Evolutionary conservation across 1,140 invertebrate species (phyloP).

Genomic region (Procambarus clarkii): DNA sequence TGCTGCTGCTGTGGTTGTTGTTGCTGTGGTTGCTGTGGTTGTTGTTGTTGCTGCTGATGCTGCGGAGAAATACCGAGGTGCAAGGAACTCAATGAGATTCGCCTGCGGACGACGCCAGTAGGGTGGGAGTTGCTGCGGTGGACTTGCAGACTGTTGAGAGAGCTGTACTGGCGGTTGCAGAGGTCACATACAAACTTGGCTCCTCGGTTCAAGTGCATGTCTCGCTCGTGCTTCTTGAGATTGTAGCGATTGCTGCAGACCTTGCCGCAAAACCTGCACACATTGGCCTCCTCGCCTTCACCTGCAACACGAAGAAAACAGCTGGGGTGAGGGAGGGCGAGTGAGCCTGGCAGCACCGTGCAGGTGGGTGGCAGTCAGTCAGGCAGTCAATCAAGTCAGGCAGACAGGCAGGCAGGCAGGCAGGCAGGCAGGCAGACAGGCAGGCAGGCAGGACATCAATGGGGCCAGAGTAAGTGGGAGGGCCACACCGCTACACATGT

Average conservation of each 20-base stretch:
- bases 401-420: no score
- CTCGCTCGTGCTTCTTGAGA: constrained; percentile 91
- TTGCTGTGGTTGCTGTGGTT: constrained; percentile 12
- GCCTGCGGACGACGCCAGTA: constrained; percentile 64
- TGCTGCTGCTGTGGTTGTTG: constrained; percentile 35
- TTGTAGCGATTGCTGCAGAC: constrained; percentile 92
- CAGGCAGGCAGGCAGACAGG: no score
- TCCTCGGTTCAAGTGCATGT: constrained; percentile 81
- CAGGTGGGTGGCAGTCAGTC: not conserved
- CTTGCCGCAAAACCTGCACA: constrained; percentile 91
- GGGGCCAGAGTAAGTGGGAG: not conserved
- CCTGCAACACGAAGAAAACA: constrained; percentile 71
- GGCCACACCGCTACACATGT: not conserved
- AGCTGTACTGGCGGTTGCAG: constrained; percentile 78
- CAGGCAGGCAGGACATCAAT: not conserved
- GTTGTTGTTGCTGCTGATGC: constrained; percentile 20
- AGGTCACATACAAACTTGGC: constrained; percentile 77
- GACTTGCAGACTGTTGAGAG: constrained; percentile 78
- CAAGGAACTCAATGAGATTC: constrained; percentile 15
- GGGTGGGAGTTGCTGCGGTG: constrained; percentile 79
- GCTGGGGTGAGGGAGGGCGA: constrained; percentile 46
- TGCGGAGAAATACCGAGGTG: constrained; percentile 21
- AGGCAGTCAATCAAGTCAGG: constrained; percentile 20
- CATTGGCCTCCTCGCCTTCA: constrained; percentile 76
- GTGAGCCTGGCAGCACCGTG: not conserved